Evolutionary conservation across 2,113 vertebrate species (phyloP).

Genomic region (Tenebrosternarchus preto): DNA sequence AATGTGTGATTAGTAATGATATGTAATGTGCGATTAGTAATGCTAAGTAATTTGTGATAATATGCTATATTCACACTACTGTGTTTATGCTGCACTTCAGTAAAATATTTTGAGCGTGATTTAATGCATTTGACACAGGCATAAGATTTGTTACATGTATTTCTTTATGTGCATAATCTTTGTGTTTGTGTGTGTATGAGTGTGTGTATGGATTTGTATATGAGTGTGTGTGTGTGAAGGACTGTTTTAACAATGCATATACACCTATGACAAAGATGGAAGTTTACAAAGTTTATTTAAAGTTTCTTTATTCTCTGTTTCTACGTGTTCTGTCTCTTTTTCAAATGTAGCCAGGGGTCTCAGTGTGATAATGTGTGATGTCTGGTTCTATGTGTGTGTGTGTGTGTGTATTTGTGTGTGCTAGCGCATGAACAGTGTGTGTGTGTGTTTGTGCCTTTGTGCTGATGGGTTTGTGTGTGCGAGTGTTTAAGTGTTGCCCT

Average conservation of each 20-base stretch:
- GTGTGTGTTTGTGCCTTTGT: conserved; percentile 14
- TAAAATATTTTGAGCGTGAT: not conserved
- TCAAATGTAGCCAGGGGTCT: not conserved
- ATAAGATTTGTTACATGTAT: not conserved
- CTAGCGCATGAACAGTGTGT: not conserved
- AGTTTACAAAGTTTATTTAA: not conserved
- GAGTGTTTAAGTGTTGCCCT: conserved; percentile 42
- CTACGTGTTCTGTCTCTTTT: conserved; percentile 24
- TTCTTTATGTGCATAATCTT: not conserved
- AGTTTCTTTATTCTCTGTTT: not conserved
- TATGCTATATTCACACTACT: too few species aligned
- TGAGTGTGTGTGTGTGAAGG: too few species aligned
- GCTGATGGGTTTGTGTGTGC: conserved; percentile 31
- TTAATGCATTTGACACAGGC: not conserved
- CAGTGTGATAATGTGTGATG: not conserved
- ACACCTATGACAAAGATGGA: not conserved
- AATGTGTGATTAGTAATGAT: too few species aligned
- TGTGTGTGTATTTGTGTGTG: conserved; percentile 19
- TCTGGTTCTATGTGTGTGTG: not conserved
- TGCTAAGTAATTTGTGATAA: too few species aligned
- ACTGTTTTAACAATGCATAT: not conserved
- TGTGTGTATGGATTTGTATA: too few species aligned
- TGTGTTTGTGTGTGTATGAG: too few species aligned
- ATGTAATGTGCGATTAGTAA: too few species aligned
- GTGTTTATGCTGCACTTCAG: too few species aligned